Base-by-base conservation (phyloP, 2,888 invertebrate genomes). In the Lithophane socia region DNA sequence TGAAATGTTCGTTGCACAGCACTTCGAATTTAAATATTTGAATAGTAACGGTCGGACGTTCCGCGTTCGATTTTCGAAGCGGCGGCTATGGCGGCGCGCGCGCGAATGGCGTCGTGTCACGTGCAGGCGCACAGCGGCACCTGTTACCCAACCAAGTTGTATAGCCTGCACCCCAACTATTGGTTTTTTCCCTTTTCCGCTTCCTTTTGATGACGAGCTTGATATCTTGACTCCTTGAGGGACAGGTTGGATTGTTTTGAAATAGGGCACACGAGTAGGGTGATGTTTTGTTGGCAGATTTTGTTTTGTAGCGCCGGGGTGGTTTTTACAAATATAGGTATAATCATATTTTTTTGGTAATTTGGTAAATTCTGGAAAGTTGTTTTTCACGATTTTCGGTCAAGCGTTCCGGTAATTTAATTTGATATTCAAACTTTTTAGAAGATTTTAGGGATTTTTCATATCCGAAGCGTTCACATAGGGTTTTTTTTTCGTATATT, bases 31-130 rank as follows among this genome's bases (percentile, higher is more conserved):
- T 90, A 83, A 89, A 91, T 91, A 85, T 90, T 90, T 89, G 44
- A 79, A 86, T 89, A 92, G 92, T 92, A 87, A 87, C 88, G 88
- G 88, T 89, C 86, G 89, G 92, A 91, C 94, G 93, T 91, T 91
- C 92, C 92, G 92, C 93, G 94, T 92, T 92, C 92, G 91, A 60
- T 77, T 86, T 92, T 92, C 92, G 94, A 92, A 94, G 94, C 95
- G 95, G 93, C 93, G 92, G 90, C 92, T 93, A 92, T 93, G 93
- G 93, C 94, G 93, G 96, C 94, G 93, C 95, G 95, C 96, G 95
- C 96, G 94, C 96, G 96, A 96, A 93, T 96, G 96, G 93, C 94
- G 93, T 88, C 93, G 91, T 91, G 93, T 94, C 94, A 93, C 94
- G 93, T 94, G 95, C 94, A 93, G 88, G 91, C 91, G 92, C 90